Conservation (phyloP, 2,113 vertebrate genomes). For the Pteruthius melanotis region DNA sequence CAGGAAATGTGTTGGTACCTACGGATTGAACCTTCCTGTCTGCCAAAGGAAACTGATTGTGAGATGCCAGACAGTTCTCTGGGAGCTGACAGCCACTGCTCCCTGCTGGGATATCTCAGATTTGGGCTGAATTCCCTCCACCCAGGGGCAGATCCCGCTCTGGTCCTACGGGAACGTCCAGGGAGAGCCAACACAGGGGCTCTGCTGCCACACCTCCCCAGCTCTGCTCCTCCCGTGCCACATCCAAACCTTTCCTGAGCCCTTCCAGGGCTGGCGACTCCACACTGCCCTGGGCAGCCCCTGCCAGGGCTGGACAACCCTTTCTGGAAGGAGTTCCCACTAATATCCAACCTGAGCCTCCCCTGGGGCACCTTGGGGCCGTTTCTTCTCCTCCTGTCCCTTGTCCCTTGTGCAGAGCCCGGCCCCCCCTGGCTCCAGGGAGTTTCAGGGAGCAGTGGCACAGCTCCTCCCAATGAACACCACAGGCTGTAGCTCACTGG, state of each 20-base stretch:
- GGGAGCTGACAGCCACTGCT: not conserved
- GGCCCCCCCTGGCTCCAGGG: not conserved
- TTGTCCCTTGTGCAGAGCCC: not conserved
- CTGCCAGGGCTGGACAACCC: not conserved
- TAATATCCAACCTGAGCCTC: fast-evolving
- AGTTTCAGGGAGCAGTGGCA: fast-evolving
- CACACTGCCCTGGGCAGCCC: not conserved
- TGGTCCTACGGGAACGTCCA: fast-evolving
- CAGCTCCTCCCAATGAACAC: not conserved
- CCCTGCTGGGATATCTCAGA: fast-evolving
- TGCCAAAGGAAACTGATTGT: not conserved
- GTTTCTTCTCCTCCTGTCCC: not conserved
- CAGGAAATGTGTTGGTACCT: not conserved
- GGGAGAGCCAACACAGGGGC: fast-evolving
- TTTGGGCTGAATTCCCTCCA: not conserved
- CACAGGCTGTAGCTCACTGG: not conserved
- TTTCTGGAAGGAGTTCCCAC: fast-evolving
- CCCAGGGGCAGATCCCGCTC: not conserved
- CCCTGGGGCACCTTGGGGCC: fast-evolving
- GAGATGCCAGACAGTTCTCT: not conserved
- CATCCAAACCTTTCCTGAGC: fast-evolving
- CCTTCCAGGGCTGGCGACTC: not conserved
- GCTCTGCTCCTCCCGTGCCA: not conserved
- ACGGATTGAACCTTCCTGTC: not conserved
- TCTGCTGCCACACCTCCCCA: not conserved